These are phyloP conservation scores for Atta colombica DNA, from an alignment of 1,140 invertebrate genomes.

Conservation along the genomic window DNA sequence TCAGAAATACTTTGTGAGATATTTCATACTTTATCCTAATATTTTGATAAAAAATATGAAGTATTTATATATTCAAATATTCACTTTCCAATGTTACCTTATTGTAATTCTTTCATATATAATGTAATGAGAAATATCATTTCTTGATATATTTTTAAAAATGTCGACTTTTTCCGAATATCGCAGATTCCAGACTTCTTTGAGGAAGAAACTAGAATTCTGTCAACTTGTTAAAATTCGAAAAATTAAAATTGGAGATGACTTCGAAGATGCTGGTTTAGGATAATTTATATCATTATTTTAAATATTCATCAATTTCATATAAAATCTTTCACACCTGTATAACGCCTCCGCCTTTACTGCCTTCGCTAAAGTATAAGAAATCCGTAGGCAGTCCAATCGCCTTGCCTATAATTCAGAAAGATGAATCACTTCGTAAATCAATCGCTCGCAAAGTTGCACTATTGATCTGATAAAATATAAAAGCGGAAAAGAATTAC, in stretches of 20 bases:
- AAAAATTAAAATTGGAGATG: constrained; percentile 3
- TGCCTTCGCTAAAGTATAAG: constrained; percentile 92
- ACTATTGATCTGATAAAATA: neutral
- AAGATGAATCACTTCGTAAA: constrained; percentile 45
- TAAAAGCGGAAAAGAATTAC: constrained; percentile 87
- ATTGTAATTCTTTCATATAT: constrained; percentile 3
- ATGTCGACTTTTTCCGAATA: neutral
- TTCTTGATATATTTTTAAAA: neutral
- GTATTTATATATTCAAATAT: constrained; percentile 7
- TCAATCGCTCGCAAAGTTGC: neutral
- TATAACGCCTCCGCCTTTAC: constrained; percentile 97
- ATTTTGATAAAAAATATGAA: constrained; percentile 7
- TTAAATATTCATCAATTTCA: neutral
- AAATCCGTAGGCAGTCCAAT: constrained; percentile 96
- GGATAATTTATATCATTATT: neutral
- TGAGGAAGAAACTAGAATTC: neutral
- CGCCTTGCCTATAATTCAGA: constrained; percentile 90
- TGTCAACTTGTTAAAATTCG: neutral
- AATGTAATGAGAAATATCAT: neutral
- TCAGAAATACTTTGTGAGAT: neutral
- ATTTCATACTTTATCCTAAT: neutral
- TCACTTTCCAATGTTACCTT: neutral
- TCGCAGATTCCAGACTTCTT: neutral
- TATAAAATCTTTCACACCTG: constrained; percentile 88
- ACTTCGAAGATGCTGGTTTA: neutral